A percentile compares a stretch with the other conserved stretches of the same genome.
Conservation (phyloP, 2,797 vertebrate species). For the Melanotaenia nigrans region DNA sequence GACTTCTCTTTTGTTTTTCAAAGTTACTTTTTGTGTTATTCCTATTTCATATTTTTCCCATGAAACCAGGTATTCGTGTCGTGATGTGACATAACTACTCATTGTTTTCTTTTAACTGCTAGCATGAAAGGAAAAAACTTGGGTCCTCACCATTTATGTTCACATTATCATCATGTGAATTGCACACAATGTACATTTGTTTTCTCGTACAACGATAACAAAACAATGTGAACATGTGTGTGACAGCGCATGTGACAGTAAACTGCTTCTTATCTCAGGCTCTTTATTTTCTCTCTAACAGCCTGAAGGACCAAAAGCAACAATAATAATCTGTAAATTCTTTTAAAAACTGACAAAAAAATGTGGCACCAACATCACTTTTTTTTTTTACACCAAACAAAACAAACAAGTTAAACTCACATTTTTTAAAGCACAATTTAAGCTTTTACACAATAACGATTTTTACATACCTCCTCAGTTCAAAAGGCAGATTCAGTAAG, state of each 20-base stretch:
- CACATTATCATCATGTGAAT: background rate
- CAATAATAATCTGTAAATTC: background rate
- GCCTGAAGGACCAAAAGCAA: background rate
- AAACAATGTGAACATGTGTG: background rate
- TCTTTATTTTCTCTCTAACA: background rate
- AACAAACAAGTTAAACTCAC: slow-evolving; percentile 12
- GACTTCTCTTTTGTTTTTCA: background rate
- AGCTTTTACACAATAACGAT: slow-evolving; percentile 13
- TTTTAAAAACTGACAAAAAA: slow-evolving; percentile 5
- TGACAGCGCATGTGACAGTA: slow-evolving; percentile 4
- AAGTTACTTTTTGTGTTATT: background rate
- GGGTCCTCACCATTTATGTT: background rate
- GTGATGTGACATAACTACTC: background rate
- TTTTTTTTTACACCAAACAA: slow-evolving; percentile 1
- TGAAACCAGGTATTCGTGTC: background rate
- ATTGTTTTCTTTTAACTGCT: background rate
- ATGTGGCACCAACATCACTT: background rate
- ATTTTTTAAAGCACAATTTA: slow-evolving; percentile 3
- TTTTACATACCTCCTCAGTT: slow-evolving; percentile 13
- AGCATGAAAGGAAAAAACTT: background rate
- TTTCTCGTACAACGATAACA: too few species aligned
- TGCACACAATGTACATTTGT: slow-evolving; percentile 9
- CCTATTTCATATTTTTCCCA: background rate
- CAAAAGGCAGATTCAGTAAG: slow-evolving; percentile 32
- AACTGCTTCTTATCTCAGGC: slow-evolving; percentile 6